Evolutionary conservation across 1,140 invertebrate genomes (phyloP).

Genomic region (Venturia canescens): DNA sequence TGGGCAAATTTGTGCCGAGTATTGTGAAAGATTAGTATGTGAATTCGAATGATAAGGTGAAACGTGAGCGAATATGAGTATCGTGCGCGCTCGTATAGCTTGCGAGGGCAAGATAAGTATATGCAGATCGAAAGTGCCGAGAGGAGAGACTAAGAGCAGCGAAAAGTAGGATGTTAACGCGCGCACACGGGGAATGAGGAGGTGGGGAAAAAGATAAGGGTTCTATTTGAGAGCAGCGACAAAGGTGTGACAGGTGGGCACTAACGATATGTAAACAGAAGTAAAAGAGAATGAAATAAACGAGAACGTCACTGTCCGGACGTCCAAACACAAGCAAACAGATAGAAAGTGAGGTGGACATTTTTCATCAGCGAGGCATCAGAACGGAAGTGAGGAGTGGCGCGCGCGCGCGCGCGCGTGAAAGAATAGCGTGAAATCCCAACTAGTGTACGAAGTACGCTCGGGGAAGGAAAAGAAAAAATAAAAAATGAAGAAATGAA

Average conservation of each 20-base stretch:
- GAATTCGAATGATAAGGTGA: too few relatives aligned
- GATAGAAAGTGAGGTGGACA: not conserved
- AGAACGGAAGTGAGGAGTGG: conserved; percentile 12
- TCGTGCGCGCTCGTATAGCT: too few relatives aligned
- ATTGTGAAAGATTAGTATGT: too few relatives aligned
- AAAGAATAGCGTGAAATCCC: conserved; percentile 5
- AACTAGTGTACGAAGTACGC: not conserved
- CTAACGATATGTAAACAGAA: conserved; percentile 41
- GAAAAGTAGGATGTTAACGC: too few relatives aligned
- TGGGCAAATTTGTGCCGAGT: too few relatives aligned
- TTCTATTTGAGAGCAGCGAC: not conserved
- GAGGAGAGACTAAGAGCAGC: too few relatives aligned
- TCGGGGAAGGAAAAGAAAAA: not conserved
- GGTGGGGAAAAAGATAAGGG: conserved; percentile 1
- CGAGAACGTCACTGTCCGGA: conserved; percentile 15
- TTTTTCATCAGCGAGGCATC: conserved; percentile 7
- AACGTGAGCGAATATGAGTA: too few relatives aligned
- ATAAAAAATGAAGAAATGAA: not conserved
- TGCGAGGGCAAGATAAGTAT: too few relatives aligned
- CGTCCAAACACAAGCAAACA: not conserved
- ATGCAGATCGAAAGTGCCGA: too few relatives aligned
- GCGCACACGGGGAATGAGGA: not conserved
- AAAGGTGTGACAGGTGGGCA: conserved; percentile 36
- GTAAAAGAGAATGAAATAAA: conserved; percentile 27
- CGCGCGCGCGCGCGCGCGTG: too few relatives aligned